These are phyloP conservation scores for Xiphias gladius DNA, from an alignment of 2,113 vertebrate species.

Conservation along the genomic window DNA sequence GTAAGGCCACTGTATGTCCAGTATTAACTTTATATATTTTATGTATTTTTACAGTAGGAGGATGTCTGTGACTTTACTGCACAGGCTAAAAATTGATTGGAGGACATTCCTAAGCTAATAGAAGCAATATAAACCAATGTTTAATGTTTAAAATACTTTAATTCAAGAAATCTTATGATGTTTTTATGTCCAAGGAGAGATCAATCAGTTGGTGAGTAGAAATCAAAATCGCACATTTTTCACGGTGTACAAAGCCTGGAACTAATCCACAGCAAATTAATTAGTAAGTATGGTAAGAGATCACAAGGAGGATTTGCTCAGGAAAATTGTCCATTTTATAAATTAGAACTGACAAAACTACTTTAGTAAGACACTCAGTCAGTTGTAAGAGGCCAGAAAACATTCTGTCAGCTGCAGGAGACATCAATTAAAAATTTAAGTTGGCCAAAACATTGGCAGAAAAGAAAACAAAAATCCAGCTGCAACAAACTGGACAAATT, in stretches of 20 bases:
- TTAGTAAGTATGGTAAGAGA: neutral
- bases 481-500: neutral
- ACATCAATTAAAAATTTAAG: neutral
- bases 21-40: too few species aligned
- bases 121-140: neutral
- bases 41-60: too few species aligned
- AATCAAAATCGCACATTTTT: neutral
- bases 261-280: neutral
- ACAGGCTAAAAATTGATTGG: too few species aligned
- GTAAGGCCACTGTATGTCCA: neutral
- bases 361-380: neutral
- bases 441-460: neutral
- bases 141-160: neutral
- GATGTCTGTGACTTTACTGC: too few species aligned
- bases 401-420: neutral
- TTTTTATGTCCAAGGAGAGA: neutral
- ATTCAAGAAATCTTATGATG: too few species aligned
- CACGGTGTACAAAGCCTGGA: neutral
- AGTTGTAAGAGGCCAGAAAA: neutral
- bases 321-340: neutral
- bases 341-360: neutral
- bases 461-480: slow-evolving; percentile 4
- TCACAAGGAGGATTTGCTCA: neutral
- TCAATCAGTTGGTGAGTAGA: neutral
- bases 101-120: too few species aligned